Evolutionary conservation across 2,797 vertebrate species (phyloP), one percentile per base, ranked within the genome.

Genomic region (Lycodopsis pacificus): DNA sequence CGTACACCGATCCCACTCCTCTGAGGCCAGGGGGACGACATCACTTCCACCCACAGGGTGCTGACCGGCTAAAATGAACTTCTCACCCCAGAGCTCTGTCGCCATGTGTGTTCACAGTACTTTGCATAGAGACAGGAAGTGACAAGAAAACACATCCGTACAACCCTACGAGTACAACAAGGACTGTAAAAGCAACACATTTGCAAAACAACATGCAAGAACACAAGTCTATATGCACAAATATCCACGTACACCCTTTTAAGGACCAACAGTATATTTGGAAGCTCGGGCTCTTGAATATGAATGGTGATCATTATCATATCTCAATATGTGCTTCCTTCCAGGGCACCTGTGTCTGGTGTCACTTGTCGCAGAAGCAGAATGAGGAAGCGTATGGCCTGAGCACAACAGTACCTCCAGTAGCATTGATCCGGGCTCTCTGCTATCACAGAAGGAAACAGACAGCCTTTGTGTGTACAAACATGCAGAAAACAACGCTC

Each of bases 11-110:
- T 56, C 77, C 70, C 46, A 81, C 79, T 69, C 57, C 27, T 79
- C 81, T 72, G 65, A 77, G 65, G 70, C 71, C 36, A 44, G 4
- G 32, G 25, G 48, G 69, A 79, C 75, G 64, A 76, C 88, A 88
- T 92, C 74, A 86, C 80, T 92, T 94, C 91, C 88, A 91, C 77
- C 76, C 65, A 27, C 69, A 69, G 59, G 64, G 69, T 63, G 20
- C 65, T 66, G 59, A 76, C 57, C 63, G 72, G 80, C 54, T 77
- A 48, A 69, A 25, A 49, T 82, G 76, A 91, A 90, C 86, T 87
- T 83, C 42, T 87, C 86, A 89, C 77, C 84, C 67, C 77, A 71
- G 59, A 80, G 59, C 58, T 84, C 57, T n/a, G 34, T 64, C 58
- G 36, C 19, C 15, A 27, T 27, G 0, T 62, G 32, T 42, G 36